Evolutionary conservation across 2,797 vertebrate genomes (phyloP).

Genomic region (Falco peregrinus): DNA sequence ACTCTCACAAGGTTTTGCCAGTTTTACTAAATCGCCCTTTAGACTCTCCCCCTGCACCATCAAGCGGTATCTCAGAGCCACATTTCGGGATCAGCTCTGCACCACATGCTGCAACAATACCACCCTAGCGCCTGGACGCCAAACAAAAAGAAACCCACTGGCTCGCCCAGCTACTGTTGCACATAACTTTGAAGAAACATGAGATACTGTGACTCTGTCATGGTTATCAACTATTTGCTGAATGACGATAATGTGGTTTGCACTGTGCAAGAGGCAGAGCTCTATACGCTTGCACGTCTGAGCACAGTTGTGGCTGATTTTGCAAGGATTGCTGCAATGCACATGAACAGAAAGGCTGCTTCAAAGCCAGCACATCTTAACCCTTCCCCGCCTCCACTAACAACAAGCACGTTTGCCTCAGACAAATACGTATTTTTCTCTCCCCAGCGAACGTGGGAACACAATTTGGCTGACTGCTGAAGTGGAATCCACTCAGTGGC

Average conservation of each 20-base stretch:
- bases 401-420: rapidly evolving
- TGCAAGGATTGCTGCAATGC: neutral
- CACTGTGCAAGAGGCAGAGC: neutral
- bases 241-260: rapidly evolving
- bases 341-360: neutral
- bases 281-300: neutral
- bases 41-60: neutral
- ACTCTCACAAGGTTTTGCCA: neutral
- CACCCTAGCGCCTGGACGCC: neutral
- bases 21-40: neutral
- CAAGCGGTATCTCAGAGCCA: neutral
- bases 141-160: neutral
- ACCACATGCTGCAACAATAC: neutral
- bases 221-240: neutral
- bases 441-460: neutral
- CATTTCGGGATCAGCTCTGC: neutral
- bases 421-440: neutral
- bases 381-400: neutral
- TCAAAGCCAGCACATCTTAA: neutral
- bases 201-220: neutral
- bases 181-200: rapidly evolving
- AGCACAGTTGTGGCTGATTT: neutral
- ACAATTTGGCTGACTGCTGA: neutral
- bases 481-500: neutral
- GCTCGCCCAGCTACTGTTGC: neutral